phyloP scores from a whole-genome alignment of 2,113 vertebrate genomes.

The Microtus montanus region DNA sequence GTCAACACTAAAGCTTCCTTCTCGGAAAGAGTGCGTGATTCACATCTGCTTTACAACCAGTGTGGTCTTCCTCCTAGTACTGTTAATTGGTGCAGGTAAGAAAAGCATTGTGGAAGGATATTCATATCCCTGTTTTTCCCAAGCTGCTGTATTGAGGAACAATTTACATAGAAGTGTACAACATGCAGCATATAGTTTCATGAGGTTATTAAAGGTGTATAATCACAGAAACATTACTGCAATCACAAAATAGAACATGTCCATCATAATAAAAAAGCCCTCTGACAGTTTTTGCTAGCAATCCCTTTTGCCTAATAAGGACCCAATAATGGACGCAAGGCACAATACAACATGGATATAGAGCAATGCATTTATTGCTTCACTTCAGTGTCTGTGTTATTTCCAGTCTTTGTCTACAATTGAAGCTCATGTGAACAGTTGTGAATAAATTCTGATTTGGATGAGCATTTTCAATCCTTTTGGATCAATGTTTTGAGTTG shows the following conservation, averaged over 20 bases:
- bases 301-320: not conserved
- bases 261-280: not conserved
- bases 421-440: not conserved
- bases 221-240: not conserved
- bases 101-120: not conserved
- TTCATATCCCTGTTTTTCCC: not conserved
- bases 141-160: not conserved
- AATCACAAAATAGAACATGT: slow-evolving; percentile 5
- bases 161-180: not conserved
- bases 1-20: not conserved
- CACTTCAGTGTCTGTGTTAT: not conserved
- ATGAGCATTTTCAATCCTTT: not conserved
- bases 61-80: not conserved
- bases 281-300: not conserved
- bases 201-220: not conserved
- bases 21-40: not conserved
- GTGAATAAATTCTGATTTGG: not conserved
- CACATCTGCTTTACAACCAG: not conserved
- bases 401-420: not conserved
- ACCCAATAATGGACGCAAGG: not conserved
- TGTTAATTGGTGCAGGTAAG: not conserved
- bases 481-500: not conserved
- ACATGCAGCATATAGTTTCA: not conserved
- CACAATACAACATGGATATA: not conserved
- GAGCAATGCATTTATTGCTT: not conserved